Percentiles rank a stretch among this genome's conserved stretches.
Conservation (phyloP, 2,113 vertebrate species). For the Eudyptes chrysolophus region DNA sequence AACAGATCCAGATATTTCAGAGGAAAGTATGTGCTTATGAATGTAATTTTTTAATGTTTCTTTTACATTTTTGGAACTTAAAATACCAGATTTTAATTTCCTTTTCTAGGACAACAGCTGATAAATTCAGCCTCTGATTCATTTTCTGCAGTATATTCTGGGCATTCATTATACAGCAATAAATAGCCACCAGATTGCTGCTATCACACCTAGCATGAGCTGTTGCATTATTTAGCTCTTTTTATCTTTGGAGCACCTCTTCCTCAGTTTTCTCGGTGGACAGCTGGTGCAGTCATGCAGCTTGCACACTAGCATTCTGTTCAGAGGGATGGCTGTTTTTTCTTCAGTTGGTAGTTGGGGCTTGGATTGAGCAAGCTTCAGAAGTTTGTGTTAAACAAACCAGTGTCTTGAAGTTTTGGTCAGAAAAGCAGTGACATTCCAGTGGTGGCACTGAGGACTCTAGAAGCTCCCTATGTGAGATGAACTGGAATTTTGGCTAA, state of each 20-base stretch:
- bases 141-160: slow-evolving; percentile 26
- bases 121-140: slow-evolving; percentile 40
- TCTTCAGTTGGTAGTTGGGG: not conserved
- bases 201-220: slow-evolving; percentile 37
- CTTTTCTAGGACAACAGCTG: not conserved
- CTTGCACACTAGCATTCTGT: not conserved
- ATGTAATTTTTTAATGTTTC: not conserved
- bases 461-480: not conserved
- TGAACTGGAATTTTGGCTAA: not conserved
- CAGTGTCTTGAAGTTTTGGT: not conserved
- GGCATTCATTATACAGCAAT: slow-evolving; percentile 32
- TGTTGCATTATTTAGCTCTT: slow-evolving; percentile 5
- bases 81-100: not conserved
- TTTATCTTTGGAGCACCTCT: slow-evolving; percentile 33
- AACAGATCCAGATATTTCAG: not conserved
- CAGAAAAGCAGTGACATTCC: not conserved
- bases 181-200: slow-evolving; percentile 46
- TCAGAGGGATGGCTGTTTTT: not conserved
- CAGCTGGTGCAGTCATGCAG: not conserved
- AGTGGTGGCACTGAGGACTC: not conserved
- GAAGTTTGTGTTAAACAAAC: not conserved
- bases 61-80: not conserved
- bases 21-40: not conserved
- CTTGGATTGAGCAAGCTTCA: not conserved
- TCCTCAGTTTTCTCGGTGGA: not conserved